Conservation (phyloP, 1,140 invertebrate species). For the Drosophila chauvacae region DNA sequence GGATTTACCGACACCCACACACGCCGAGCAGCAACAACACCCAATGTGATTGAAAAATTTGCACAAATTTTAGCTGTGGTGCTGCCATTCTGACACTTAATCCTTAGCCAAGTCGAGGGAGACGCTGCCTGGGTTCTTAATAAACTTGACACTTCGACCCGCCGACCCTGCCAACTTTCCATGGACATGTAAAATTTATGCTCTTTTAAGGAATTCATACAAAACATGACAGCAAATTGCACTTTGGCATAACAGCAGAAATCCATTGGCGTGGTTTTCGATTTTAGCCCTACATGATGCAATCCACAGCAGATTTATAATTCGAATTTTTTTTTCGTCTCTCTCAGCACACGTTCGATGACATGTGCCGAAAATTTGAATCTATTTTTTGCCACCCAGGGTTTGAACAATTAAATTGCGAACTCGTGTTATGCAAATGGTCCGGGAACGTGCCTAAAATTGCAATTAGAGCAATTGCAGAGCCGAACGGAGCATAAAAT, state of each 20-base stretch:
- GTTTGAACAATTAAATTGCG: conserved; percentile 63
- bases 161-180: not conserved
- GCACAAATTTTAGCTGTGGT: conserved; percentile 56
- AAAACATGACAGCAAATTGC: conserved; percentile 78
- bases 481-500: conserved; percentile 66
- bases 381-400: conserved; percentile 22
- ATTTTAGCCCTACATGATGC: conserved; percentile 17
- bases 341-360: conserved; percentile 17
- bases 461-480: conserved; percentile 69
- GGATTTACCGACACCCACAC: conserved; percentile 53
- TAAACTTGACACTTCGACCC: conserved; percentile 55
- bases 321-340: conserved; percentile 9
- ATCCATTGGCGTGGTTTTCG: conserved; percentile 32
- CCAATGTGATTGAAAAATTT: conserved; percentile 70
- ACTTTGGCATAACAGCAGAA: conserved; percentile 62
- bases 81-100: conserved; percentile 42
- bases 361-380: conserved; percentile 45
- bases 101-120: conserved; percentile 37
- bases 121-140: conserved; percentile 37
- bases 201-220: conserved; percentile 70
- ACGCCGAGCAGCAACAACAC: not conserved
- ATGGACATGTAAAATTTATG: conserved; percentile 61
- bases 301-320: conserved; percentile 54
- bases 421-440: conserved; percentile 75
- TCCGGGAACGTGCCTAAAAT: conserved; percentile 74